Evolutionary conservation across 2,888 invertebrate species (phyloP).

Genomic region (Strigamia transsilvanica): DNA sequence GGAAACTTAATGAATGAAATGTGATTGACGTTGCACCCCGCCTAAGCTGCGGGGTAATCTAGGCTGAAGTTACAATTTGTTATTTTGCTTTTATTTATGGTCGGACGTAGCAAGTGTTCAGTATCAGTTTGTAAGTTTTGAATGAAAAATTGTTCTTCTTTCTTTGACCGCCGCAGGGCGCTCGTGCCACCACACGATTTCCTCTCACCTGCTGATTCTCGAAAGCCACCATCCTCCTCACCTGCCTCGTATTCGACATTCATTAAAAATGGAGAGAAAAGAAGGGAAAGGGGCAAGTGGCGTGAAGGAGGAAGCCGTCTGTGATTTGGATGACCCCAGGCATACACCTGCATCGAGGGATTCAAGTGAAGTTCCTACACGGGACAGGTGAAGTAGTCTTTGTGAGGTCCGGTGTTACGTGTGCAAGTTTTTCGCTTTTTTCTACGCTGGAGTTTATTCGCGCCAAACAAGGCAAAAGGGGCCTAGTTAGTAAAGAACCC

Average conservation of each 20-base stretch:
- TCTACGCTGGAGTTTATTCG: background rate
- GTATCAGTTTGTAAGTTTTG: background rate
- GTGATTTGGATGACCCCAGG: constrained; percentile 36
- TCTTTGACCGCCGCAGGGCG: constrained; percentile 7
- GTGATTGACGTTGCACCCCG: background rate
- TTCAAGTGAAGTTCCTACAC: constrained; percentile 12
- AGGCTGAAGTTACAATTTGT: no score
- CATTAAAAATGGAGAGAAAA: constrained; percentile 40
- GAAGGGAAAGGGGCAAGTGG: constrained; percentile 49
- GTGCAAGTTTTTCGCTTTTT: background rate
- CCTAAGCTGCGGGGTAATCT: background rate
- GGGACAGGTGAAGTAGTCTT: constrained; percentile 32
- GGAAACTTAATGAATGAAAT: constrained; percentile 39
- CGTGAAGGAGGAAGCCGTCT: constrained; percentile 48
- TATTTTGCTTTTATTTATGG: no score
- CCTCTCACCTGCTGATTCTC: constrained; percentile 41
- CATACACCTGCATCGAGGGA: constrained; percentile 21
- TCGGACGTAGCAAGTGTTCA: no score
- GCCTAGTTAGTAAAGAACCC: constrained; percentile 19
- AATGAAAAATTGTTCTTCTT: constrained; percentile 26
- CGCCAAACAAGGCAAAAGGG: constrained; percentile 24
- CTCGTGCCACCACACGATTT: constrained; percentile 40
- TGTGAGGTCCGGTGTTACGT: constrained; percentile 5
- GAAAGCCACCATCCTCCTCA: constrained; percentile 12
- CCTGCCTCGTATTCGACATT: constrained; percentile 13